Percentiles rank a stretch among this genome's conserved stretches.
phyloP scores from a whole-genome alignment of 2,113 vertebrate species.

The Percopsis transmontana region DNA sequence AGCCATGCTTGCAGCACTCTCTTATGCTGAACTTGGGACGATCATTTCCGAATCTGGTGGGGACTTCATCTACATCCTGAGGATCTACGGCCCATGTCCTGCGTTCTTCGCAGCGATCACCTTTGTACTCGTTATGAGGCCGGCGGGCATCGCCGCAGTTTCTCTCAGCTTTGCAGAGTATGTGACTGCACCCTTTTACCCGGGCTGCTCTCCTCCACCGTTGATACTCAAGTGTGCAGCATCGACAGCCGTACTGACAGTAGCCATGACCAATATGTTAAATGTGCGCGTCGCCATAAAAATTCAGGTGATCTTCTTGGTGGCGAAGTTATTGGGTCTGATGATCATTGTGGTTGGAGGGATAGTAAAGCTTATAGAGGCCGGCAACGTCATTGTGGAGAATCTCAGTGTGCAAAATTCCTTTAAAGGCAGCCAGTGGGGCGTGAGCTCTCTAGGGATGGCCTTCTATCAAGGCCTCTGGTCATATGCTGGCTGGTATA shows the following conservation, averaged over 20 bases:
- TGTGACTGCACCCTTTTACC: slow-evolving; percentile 74
- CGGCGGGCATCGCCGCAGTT: slow-evolving; percentile 72
- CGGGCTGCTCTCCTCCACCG: slow-evolving; percentile 67
- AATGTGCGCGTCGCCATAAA: slow-evolving; percentile 74
- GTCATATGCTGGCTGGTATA: slow-evolving; percentile 85
- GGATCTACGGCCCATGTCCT: slow-evolving; percentile 80
- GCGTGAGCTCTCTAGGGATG: slow-evolving; percentile 71
- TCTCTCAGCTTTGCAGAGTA: slow-evolving; percentile 83
- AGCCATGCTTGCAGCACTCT: slow-evolving; percentile 78
- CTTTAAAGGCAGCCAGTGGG: slow-evolving; percentile 74
- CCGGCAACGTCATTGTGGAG: slow-evolving; percentile 63
- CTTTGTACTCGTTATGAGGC: slow-evolving; percentile 78
- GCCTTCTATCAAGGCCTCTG: slow-evolving; percentile 86
- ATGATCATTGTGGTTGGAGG: slow-evolving; percentile 80
- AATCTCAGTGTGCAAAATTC: slow-evolving; percentile 68
- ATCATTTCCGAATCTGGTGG: slow-evolving; percentile 83
- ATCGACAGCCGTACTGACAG: slow-evolving; percentile 73
- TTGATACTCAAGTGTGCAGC: slow-evolving; percentile 69
- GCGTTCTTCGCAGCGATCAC: slow-evolving; percentile 80
- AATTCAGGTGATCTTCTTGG: slow-evolving; percentile 80
- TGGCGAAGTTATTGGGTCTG: slow-evolving; percentile 78
- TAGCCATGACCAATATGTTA: slow-evolving; percentile 74
- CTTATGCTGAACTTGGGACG: slow-evolving; percentile 82
- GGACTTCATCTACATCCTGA: slow-evolving; percentile 84
- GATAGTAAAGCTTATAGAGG: slow-evolving; percentile 66